Evolutionary conservation across 2,888 invertebrate genomes (phyloP).

Genomic region (Epirrita christyi): DNA sequence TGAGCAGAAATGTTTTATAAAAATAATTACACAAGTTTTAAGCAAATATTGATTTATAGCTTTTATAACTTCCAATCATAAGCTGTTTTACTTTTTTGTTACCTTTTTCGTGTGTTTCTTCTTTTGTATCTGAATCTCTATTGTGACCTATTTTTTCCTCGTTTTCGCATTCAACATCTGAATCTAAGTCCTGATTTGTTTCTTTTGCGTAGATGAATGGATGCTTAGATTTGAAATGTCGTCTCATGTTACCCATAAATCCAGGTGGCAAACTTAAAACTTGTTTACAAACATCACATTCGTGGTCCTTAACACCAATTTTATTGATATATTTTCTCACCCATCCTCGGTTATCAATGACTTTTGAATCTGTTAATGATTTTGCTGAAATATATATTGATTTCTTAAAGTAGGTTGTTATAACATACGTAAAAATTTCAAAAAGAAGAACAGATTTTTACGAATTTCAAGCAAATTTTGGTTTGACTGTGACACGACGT

Average conservation of each 20-base stretch:
- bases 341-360: constrained; percentile 3
- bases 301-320: background rate
- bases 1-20: no score
- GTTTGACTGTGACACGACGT: background rate
- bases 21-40: no score
- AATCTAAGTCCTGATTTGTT: background rate
- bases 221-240: constrained; percentile 21
- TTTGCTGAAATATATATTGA: background rate
- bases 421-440: background rate
- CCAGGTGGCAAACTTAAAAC: constrained; percentile 7
- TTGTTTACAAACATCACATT: constrained; percentile 15
- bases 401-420: background rate
- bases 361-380: no score
- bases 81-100: background rate
- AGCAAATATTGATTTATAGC: no score
- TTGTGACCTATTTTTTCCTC: no score
- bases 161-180: background rate
- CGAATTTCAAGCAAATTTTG: background rate
- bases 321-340: constrained; percentile 6
- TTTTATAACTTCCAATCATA: no score
- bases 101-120: background rate
- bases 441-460: no score
- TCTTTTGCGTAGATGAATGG: constrained; percentile 4
- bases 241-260: constrained; percentile 9
- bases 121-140: no score